phyloP scores from a whole-genome alignment of 2,113 vertebrate species.

The Centropus bengalensis region DNA sequence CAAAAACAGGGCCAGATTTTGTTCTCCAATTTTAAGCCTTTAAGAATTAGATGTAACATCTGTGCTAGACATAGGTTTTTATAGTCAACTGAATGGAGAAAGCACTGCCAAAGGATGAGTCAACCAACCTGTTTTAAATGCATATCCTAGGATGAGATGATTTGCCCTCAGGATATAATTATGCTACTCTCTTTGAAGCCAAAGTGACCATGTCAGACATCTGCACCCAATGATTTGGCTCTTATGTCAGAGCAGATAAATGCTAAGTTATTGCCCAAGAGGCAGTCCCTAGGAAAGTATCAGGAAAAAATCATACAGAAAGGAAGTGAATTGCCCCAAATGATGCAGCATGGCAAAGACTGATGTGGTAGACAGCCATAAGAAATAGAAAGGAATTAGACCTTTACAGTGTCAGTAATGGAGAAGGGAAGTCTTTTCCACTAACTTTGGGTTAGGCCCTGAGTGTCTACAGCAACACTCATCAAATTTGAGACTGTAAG shows the following conservation, averaged over 20 bases:
- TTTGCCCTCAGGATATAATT: not conserved
- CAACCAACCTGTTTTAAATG: not conserved
- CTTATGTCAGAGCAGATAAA: not conserved
- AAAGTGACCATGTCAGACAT: not conserved
- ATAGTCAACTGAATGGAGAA: not conserved
- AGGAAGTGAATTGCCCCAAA: not conserved
- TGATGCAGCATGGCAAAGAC: not conserved
- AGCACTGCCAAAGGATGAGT: not conserved
- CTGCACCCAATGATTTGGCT: not conserved
- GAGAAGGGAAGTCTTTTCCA: not conserved
- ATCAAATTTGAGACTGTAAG: not conserved
- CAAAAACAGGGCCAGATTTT: not conserved
- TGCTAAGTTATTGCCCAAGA: not conserved
- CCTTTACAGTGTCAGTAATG: not conserved
- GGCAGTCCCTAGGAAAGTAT: not conserved
- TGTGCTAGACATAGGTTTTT: not conserved
- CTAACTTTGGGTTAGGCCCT: not conserved
- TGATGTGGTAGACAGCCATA: not conserved
- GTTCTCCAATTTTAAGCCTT: not conserved
- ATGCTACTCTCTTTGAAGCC: not conserved
- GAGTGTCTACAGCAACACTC: not conserved
- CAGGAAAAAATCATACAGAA: not conserved
- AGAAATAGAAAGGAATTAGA: not conserved
- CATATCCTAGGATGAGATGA: not conserved
- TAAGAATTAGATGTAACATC: not conserved